These are phyloP conservation scores for Tiaroga cobitis DNA, from an alignment of 2,797 vertebrate genomes.

Conservation along the genomic window DNA sequence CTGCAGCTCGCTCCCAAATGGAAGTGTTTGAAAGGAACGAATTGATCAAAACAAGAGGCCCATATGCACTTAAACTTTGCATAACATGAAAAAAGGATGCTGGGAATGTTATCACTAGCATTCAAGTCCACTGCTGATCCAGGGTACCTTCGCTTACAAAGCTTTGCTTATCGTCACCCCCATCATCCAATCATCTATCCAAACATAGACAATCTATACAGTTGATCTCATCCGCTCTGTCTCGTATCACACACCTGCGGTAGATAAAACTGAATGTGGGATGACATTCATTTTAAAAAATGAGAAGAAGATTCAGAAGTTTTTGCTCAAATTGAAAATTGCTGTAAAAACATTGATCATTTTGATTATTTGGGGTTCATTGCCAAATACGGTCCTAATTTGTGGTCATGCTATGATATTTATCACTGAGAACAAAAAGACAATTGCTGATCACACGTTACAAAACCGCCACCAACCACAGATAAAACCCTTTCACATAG, in stretches of 20 bases:
- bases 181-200: constrained; percentile 26
- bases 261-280: constrained; percentile 14
- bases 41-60: constrained; percentile 43
- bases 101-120: constrained; percentile 56
- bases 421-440: constrained; percentile 2
- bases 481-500: constrained; percentile 35
- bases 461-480: constrained; percentile 4
- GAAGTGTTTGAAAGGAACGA: constrained; percentile 39
- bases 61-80: constrained; percentile 48
- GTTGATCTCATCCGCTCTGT: constrained; percentile 2
- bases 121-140: constrained; percentile 31
- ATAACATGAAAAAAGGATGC: constrained; percentile 58
- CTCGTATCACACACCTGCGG: constrained; percentile 1
- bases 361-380: neutral
- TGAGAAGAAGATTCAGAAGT: neutral
- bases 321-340: neutral
- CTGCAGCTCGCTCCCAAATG: constrained; percentile 40
- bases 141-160: constrained; percentile 55
- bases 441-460: constrained; percentile 30
- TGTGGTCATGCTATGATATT: neutral
- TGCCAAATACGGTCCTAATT: constrained; percentile 10
- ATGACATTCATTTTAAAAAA: neutral
- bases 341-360: neutral
- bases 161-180: constrained; percentile 17
- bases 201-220: constrained; percentile 18